Evolutionary conservation across 1,140 invertebrate genomes (phyloP), one percentile per base, ranked within the genome.

Genomic region (Galleria mellonella): DNA sequence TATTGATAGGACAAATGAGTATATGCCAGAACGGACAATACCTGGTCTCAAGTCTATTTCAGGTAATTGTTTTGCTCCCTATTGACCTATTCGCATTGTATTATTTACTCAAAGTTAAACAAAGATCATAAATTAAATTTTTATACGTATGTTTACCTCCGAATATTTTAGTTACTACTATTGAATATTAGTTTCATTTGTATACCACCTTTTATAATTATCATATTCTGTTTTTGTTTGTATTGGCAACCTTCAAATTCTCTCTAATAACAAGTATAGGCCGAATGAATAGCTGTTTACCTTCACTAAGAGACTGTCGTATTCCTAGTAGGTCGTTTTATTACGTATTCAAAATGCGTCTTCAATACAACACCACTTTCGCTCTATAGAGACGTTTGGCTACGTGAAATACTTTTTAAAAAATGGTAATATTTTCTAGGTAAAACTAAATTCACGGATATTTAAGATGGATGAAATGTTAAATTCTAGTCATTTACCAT

Each of bases 321-420:
- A 42, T 15, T 30, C 33, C 29, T 47, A 29, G 12, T 29, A 33
- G 0, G 9, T 28, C 2, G 13, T 37, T 15, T 9, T 10, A 41
- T 32, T 41, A 47, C 5, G 32, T 47, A 47, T 47, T 53, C 39
- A 31, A 35, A 13, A 7, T 36, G 44, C 45, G 43, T 40, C 31
- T 27, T 29, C 35, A 13, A 15, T 43, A 33, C 11, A 14, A 14
- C 6, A 23, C 17, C 2, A 23, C 17, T 23, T 23, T 23, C 17
- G 17, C 17, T 23, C 17, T 3, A 3, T 23, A 23, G 17, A 23
- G 2, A 23, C 17, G 6, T 23, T 23, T 23, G 6, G 6, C 17
- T 23, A 23, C n/a, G n/a, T n/a, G 6, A 23, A 23, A 23, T 23
- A 6, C 17, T 23, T 23, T 23, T 23, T 23, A 3, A 2, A 23